These are phyloP conservation scores for Rhingia rostrata DNA, from an alignment of 2,888 invertebrate genomes.

Conservation along the genomic window DNA sequence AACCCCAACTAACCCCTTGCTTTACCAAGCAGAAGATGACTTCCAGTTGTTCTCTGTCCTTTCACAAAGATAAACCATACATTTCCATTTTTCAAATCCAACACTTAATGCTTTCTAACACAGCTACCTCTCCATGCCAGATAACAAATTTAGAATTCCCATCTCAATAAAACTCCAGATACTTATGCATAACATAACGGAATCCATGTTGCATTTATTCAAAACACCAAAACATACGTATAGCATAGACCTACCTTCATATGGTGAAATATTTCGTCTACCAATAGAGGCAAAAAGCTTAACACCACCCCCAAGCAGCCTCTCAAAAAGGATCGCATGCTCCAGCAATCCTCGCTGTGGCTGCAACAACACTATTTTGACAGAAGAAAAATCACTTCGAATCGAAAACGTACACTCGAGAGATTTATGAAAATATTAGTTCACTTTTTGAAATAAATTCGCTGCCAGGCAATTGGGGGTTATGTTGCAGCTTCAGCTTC, in stretches of 20 bases:
- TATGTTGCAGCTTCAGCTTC: slow-evolving; percentile 8
- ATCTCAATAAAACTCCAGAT: no score
- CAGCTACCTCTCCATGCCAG: no score
- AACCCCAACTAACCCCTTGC: no score
- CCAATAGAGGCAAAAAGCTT: neutral
- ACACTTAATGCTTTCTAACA: no score
- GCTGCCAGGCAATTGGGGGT: slow-evolving; percentile 60
- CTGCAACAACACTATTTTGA: slow-evolving; percentile 55
- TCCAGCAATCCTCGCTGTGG: slow-evolving; percentile 1
- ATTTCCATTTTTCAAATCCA: no score
- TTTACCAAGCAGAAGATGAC: no score
- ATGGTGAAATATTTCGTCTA: neutral
- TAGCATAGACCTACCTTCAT: neutral
- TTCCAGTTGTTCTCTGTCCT: no score
- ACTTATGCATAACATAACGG: no score
- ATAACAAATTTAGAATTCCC: no score
- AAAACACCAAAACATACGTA: neutral
- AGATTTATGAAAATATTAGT: slow-evolving; percentile 73
- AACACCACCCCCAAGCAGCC: slow-evolving; percentile 6
- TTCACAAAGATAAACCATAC: no score
- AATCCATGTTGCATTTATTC: neutral
- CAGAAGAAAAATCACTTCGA: slow-evolving; percentile 71
- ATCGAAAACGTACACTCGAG: slow-evolving; percentile 59
- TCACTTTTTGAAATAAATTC: slow-evolving; percentile 68
- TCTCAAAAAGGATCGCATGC: neutral